Evolutionary conservation across 2,797 vertebrate genomes (phyloP), one percentile per base, ranked within the genome.

Genomic region (Esox lucius): DNA sequence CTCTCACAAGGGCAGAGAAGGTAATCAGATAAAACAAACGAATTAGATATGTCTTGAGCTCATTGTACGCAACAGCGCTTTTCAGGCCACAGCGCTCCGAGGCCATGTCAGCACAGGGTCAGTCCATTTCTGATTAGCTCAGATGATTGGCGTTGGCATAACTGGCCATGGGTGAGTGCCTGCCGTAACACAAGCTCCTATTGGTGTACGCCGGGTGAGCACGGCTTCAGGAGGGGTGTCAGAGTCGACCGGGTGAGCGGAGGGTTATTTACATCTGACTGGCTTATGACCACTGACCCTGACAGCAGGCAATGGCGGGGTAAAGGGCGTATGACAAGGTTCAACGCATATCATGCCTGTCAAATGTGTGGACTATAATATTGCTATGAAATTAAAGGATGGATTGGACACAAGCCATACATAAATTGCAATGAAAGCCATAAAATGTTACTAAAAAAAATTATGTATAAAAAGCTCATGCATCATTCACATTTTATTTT

Each of bases 141-240:
- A 82, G 80, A 91, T 90, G 91, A 91, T 90, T 91, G 90, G 88
- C 86, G 73, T 85, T 85, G 80, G 85, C 78, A 84, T 88, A 83
- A 80, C 85, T 28, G 51, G 82, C 86, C 83, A 88, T 62, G 86
- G 89, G 77, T 89, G 88, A 91, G 70, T 28, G 81, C 80, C 67
- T 80, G n/a, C 7, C 68, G 53, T 73, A 87, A 90, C 86, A 83
- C 84, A 78, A 73, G 81, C 77, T 75, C 86, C 92, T 91, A 92
- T 92, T 91, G 88, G 87, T 86, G 83, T 77, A 82, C 84, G 80
- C 79, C 81, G n/a, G 53, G 9, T 11, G 56, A 61, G 22, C 42
- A 11, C 5, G 68, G 69, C 84, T 87, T 89, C 85, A 88, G 76
- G 87, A 86, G 81, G 75, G 72, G 87, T 87, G 87, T 90, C 88